Base-by-base conservation (phyloP, 1,140 invertebrate genomes). In the Trichogramma pretiosum region DNA sequence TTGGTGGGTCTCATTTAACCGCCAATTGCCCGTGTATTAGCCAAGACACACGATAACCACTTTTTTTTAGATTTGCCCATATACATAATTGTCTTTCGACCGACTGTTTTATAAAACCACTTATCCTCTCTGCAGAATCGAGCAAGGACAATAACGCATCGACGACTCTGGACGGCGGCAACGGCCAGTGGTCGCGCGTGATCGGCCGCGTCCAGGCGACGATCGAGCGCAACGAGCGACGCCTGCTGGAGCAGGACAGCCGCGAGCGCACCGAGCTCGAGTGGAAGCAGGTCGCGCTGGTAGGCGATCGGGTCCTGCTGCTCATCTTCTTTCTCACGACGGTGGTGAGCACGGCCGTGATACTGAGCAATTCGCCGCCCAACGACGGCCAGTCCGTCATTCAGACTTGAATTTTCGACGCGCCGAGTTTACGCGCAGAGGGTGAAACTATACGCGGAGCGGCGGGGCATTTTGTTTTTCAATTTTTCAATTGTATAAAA, bases 231-330 rank as follows among this genome's bases (percentile, higher is more conserved):
- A 84, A 83, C 61, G 85, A 87, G 56, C 70, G 75, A 49, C 67
- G 84, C 17, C 59, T 83, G 1, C 69, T 74, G 5, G 81, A 85
- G 51, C 81, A 84, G 55, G 82, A 86, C 57, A 62, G 75, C 26
- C 65, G 78, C 30, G 83, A 87, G 52, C 65, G 76, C 38, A 77
- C 79, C 40, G 79, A 82, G 54, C 62, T 81, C 14, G 84, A 87
- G 62, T 88, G 85, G 85, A 84, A 87, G 60, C 82, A 87, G 61
- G 77, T 87, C 23, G 84, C 85, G 0, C 66, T 87, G n/a, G 81
- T 87, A 3, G 69, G 77, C 48, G 78, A 81, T 64, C 68, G 85
- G 9, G 70, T 82, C 32, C 68, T 87, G 0, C 70, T 87, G 11
- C 74, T 80, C 53, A 62, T 82, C 17, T 88, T 88, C 59, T 70